Base-by-base conservation (phyloP, 2,113 vertebrate genomes). In the Lamprotornis superbus region DNA sequence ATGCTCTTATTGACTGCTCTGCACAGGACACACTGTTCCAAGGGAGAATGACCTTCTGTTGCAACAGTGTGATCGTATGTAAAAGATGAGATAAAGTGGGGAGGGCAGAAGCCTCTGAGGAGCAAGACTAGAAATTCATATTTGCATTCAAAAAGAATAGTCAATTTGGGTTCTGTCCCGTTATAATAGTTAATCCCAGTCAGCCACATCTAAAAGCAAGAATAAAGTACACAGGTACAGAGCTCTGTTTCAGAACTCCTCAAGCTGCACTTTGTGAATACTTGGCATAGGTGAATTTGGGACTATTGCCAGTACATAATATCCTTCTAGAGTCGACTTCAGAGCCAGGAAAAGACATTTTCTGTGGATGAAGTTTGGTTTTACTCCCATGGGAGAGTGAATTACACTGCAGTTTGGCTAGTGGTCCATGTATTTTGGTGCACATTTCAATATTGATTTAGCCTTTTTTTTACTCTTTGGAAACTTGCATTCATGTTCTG, bases 281-380 rank as follows among this genome's bases (percentile, higher is more conserved):
- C 37, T 92, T 96, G 83, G 83, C 92, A 65, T 73, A 83, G 83
- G 86, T 95, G 56, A 92, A 69, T 78, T 86, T 79, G 74, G 88
- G 92, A 87, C 61, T 92, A 0, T 31, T 89, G 90, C 94, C 79
- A 84, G 60, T 60, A 79, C 20, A 3, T 64, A 68, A 63, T 86
- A 71, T 24, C 94, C 73, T 94, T 85, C 75, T 81, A 60, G 71
- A 40, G 49, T 49, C 93, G 68, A 53, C 69, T 94, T 93, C 42
- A 33, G 78, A 90, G 71, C 60, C 79, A 87, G 85, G 56, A 92
- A 81, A 23, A 86, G 47, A 59, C 39, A 39, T 71, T 83, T 91
- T 94, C 64, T 93, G 9, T 88, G 42, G 40, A 7, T 75, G 49
- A 93, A 83, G 76, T 64, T 88, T 74, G 37, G 42, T 83, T 90